These are phyloP conservation scores for Etheostoma perlongum DNA, from an alignment of 2,797 vertebrate genomes.

Conservation along the genomic window DNA sequence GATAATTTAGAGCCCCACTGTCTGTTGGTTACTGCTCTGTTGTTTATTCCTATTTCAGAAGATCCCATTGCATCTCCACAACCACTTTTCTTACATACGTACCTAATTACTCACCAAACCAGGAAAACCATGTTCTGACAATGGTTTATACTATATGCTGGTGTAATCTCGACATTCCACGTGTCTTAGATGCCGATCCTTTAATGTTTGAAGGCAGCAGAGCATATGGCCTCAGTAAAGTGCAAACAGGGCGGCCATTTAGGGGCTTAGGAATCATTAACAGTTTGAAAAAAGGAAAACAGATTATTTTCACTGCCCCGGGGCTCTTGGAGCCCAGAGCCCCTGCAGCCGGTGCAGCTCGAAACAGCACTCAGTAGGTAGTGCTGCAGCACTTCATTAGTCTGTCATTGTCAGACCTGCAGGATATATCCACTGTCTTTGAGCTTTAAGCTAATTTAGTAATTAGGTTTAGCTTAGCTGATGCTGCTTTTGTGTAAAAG, in stretches of 20 bases:
- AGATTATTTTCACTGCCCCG: slow-evolving; percentile 67
- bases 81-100: not conserved
- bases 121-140: slow-evolving; percentile 7
- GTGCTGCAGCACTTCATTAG: slow-evolving; percentile 47
- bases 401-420: slow-evolving; percentile 8
- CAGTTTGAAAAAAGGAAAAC: slow-evolving; percentile 72
- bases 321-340: slow-evolving; percentile 26
- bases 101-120: not conserved
- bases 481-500: slow-evolving; percentile 13
- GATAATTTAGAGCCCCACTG: not conserved
- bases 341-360: slow-evolving; percentile 14
- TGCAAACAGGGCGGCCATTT: slow-evolving; percentile 43
- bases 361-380: slow-evolving; percentile 33
- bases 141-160: slow-evolving; percentile 28
- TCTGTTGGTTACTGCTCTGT: not conserved
- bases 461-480: slow-evolving; percentile 37
- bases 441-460: slow-evolving; percentile 32
- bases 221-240: slow-evolving; percentile 67
- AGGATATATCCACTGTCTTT: slow-evolving; percentile 3
- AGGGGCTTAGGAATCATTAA: slow-evolving; percentile 68
- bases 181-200: slow-evolving; percentile 61
- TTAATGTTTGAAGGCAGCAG: slow-evolving; percentile 63
- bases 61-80: not conserved
- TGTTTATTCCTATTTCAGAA: not conserved
- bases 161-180: slow-evolving; percentile 43